Conservation (phyloP, 2,113 vertebrate genomes). For the Solenodon paradoxus region DNA sequence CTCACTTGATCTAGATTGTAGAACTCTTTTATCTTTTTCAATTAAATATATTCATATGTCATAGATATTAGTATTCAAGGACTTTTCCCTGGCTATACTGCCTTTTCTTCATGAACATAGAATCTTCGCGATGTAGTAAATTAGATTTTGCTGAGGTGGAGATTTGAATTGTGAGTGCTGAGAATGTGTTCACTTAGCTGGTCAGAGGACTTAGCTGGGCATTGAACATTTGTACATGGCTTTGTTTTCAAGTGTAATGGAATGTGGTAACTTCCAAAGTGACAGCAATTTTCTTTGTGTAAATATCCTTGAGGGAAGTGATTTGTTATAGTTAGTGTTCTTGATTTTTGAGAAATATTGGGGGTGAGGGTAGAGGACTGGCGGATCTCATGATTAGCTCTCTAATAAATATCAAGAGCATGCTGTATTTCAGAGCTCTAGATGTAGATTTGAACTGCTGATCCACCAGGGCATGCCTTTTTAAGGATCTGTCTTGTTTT, state of each 20-base stretch:
- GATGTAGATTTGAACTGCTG: too few species aligned
- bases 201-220: neutral
- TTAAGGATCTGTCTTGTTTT: too few species aligned
- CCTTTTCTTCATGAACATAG: neutral
- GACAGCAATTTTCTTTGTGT: neutral
- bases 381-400: neutral
- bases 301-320: neutral
- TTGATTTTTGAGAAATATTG: neutral
- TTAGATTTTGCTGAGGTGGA: constrained; percentile 25
- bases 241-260: constrained; percentile 21
- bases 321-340: neutral
- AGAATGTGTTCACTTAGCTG: neutral
- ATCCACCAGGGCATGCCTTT: too few species aligned
- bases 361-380: too few species aligned
- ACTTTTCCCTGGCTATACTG: neutral
- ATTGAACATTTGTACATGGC: neutral
- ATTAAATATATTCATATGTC: neutral
- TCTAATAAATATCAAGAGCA: neutral
- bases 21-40: neutral
- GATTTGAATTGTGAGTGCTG: constrained; percentile 20
- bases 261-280: neutral
- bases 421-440: neutral
- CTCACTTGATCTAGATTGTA: neutral
- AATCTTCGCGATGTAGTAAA: neutral
- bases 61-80: neutral